phyloP scores from a whole-genome alignment of 2,888 invertebrate genomes.

The Drosophila anomalata region DNA sequence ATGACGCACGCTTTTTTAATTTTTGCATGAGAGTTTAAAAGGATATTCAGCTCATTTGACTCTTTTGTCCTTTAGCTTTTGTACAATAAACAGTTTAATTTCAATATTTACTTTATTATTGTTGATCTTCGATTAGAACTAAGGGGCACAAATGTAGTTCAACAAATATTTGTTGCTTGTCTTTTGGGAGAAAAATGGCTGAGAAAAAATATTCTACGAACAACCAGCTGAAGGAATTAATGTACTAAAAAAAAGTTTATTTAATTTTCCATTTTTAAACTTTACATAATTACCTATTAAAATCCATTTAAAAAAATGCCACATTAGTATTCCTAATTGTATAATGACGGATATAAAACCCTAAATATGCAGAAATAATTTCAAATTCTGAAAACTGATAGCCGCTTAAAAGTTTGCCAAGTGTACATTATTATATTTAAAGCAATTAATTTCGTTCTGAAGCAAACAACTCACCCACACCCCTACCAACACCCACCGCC shows the following conservation, averaged over 20 bases:
- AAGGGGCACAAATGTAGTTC: not conserved
- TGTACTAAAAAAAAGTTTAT: not conserved
- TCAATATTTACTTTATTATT: not conserved
- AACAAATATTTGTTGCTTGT: not conserved
- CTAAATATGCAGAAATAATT: not conserved
- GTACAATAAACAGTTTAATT: not conserved
- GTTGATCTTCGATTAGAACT: not conserved
- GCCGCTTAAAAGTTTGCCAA: conserved; percentile 1
- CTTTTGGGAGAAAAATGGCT: not conserved
- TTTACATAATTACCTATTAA: too few species aligned
- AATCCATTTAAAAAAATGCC: too few species aligned
- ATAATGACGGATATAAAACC: not conserved
- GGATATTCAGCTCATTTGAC: not conserved
- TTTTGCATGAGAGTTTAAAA: not conserved
- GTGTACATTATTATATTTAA: conserved; percentile 2
- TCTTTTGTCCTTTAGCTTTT: not conserved
- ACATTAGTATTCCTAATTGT: not conserved
- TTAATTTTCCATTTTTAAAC: too few species aligned
- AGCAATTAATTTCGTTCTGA: conserved; percentile 14
- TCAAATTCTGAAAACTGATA: not conserved
- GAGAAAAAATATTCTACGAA: not conserved
- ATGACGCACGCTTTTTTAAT: not conserved
- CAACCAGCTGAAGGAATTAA: not conserved
- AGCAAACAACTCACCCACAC: conserved; percentile 14
- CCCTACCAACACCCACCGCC: conserved; percentile 9